Conservation (phyloP, 2,113 vertebrate species). For the Python bivittatus region DNA sequence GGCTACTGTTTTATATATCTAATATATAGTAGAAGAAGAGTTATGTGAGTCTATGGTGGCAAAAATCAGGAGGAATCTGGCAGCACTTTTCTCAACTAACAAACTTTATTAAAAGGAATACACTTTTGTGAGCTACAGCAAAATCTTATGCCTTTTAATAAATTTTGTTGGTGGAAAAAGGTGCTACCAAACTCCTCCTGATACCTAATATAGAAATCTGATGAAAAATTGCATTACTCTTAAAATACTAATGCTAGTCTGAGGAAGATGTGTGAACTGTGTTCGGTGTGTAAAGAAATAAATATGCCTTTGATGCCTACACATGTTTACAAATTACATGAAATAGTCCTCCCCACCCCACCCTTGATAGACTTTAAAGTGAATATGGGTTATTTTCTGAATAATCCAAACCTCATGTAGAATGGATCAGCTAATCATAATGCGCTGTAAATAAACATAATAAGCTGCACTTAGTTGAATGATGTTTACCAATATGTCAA, state of each 20-base stretch:
- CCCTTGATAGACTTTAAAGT: background rate
- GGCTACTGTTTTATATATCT: background rate
- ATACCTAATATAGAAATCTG: background rate
- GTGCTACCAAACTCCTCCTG: background rate
- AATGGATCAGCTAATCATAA: background rate
- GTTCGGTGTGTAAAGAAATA: background rate
- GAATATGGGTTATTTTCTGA: background rate
- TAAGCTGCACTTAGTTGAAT: constrained; percentile 39
- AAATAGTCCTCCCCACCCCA: background rate
- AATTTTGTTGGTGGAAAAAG: background rate
- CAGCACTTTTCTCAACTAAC: background rate
- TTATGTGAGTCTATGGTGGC: background rate
- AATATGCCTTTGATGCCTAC: background rate
- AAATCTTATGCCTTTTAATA: background rate
- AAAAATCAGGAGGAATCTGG: background rate
- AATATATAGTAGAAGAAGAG: background rate
- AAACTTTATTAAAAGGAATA: background rate
- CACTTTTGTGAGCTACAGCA: background rate
- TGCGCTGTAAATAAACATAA: constrained; percentile 2
- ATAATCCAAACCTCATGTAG: background rate
- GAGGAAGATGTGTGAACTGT: background rate
- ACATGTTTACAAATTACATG: background rate
- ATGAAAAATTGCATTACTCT: background rate
- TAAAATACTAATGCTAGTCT: background rate
- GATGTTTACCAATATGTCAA: constrained; percentile 44